Conservation (phyloP, 1,140 invertebrate genomes). For the Heliconius hewitsoni region DNA sequence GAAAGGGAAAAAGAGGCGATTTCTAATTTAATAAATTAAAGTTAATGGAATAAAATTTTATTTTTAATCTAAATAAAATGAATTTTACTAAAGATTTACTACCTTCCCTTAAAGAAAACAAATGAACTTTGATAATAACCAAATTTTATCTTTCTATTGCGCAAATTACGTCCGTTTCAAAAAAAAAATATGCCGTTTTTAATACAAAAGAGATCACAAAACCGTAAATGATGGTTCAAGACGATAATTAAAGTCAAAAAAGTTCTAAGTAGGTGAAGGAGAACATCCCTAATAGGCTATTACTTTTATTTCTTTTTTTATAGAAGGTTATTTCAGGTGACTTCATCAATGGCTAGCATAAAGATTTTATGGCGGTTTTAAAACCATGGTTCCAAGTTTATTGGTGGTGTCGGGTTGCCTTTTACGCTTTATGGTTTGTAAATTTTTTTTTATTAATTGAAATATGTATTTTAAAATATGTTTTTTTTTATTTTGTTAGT, state of each 20-base stretch:
- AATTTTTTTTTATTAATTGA: too few relatives aligned
- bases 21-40: too few relatives aligned
- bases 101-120: too few relatives aligned
- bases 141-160: too few relatives aligned
- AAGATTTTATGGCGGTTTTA: background rate
- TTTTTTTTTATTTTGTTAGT: too few relatives aligned
- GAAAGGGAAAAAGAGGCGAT: too few relatives aligned
- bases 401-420: background rate
- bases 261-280: background rate
- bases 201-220: background rate
- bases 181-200: background rate
- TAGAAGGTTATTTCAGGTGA: conserved; percentile 8
- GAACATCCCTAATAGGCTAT: conserved; percentile 3
- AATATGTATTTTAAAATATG: too few relatives aligned
- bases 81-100: too few relatives aligned
- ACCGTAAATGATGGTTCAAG: background rate
- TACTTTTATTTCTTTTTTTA: conserved; percentile 1
- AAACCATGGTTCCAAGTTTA: background rate
- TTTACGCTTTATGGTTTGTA: background rate
- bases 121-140: too few relatives aligned
- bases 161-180: too few relatives aligned
- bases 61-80: too few relatives aligned
- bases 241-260: background rate
- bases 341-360: background rate
- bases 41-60: too few relatives aligned